phyloP scores from a whole-genome alignment of 2,113 vertebrate genomes.

The Pogona vitticeps region DNA sequence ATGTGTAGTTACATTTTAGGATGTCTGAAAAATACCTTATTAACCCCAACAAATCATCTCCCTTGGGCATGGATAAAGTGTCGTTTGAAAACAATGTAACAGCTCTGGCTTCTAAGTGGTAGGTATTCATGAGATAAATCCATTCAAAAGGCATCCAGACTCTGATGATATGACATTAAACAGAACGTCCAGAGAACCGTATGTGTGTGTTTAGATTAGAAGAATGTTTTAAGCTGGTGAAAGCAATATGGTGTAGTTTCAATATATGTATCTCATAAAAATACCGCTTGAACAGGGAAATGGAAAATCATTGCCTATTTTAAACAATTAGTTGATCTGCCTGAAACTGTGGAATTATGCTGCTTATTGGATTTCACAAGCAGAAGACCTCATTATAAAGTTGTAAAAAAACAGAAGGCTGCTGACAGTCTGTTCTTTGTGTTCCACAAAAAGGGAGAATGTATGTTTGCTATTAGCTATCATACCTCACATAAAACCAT shows the following conservation, averaged over 20 bases:
- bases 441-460: too few relatives aligned
- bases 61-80: slow-evolving; percentile 44
- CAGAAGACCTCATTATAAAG: slow-evolving; percentile 56
- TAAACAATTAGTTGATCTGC: slow-evolving; percentile 57
- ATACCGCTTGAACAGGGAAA: too few relatives aligned
- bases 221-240: too few relatives aligned
- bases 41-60: slow-evolving; percentile 44
- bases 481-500: slow-evolving; percentile 20
- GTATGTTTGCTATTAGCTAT: slow-evolving; percentile 13
- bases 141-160: slow-evolving; percentile 26
- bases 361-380: slow-evolving; percentile 59
- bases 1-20: slow-evolving; percentile 11
- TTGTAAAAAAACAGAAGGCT: slow-evolving; percentile 49
- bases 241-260: too few relatives aligned
- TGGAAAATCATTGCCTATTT: too few relatives aligned
- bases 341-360: slow-evolving; percentile 24
- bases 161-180: slow-evolving; percentile 2
- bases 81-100: slow-evolving; percentile 25
- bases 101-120: slow-evolving; percentile 42
- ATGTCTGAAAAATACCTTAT: slow-evolving; percentile 8
- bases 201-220: too few relatives aligned
- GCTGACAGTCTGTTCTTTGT: slow-evolving; percentile 32
- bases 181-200: slow-evolving; percentile 13
- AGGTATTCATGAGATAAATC: slow-evolving; percentile 34
- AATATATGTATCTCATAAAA: too few relatives aligned